A percentile compares a stretch with the other conserved stretches of the same genome.
Evolutionary conservation across 2,888 invertebrate species (phyloP).

Genomic region (Endomychus coccineus): DNA sequence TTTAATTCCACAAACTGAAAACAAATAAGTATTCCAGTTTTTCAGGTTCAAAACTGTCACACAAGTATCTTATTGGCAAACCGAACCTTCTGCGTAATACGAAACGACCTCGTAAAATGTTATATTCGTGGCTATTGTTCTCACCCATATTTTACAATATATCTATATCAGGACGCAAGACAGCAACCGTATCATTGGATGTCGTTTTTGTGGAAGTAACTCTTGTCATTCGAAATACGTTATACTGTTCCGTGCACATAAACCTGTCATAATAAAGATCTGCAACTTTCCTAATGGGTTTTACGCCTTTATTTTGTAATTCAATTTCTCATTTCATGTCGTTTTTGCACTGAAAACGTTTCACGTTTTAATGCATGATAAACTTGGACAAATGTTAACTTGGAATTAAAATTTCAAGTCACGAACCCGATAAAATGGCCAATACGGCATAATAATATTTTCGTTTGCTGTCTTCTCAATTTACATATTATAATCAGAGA

Average conservation of each 20-base stretch:
- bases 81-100: too few relatives aligned
- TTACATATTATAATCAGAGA: too few relatives aligned
- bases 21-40: too few relatives aligned
- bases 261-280: slow-evolving; percentile 36
- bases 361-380: slow-evolving; percentile 10
- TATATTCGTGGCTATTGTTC: slow-evolving; percentile 36
- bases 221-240: too few relatives aligned
- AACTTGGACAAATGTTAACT: neutral
- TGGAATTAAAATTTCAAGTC: slow-evolving; percentile 12
- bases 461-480: too few relatives aligned
- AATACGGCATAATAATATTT: too few relatives aligned
- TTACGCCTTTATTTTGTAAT: slow-evolving; percentile 21
- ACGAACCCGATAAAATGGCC: slow-evolving; percentile 10
- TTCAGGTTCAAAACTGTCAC: too few relatives aligned
- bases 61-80: too few relatives aligned
- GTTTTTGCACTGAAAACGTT: slow-evolving; percentile 12
- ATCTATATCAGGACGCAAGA: slow-evolving; percentile 33
- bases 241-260: too few relatives aligned
- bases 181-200: too few relatives aligned
- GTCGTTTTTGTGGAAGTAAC: too few relatives aligned
- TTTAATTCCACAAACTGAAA: too few relatives aligned
- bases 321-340: slow-evolving; percentile 18
- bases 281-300: slow-evolving; percentile 25
- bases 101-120: slow-evolving; percentile 36
- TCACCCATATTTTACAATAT: slow-evolving; percentile 37